phyloP scores from a whole-genome alignment of 2,888 invertebrate species.

The Lampropteryx suffumata region DNA sequence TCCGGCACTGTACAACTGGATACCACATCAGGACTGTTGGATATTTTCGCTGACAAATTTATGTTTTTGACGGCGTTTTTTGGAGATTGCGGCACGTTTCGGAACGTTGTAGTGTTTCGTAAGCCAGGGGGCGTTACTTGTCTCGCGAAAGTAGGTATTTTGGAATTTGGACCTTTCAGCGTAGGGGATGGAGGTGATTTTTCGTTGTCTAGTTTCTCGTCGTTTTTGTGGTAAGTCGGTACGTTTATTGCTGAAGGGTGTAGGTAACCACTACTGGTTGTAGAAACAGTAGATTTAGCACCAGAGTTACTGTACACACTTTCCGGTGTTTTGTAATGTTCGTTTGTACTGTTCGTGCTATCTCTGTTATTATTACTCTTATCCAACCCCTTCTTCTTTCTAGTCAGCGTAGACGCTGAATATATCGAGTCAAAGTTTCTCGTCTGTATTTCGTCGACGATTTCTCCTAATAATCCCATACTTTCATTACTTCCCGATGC shows the following conservation, averaged over 20 bases:
- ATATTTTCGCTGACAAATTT: conserved; percentile 58
- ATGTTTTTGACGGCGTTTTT: conserved; percentile 60
- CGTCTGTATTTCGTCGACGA: conserved; percentile 93
- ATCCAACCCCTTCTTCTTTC: conserved; percentile 83
- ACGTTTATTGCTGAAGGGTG: conserved; percentile 88
- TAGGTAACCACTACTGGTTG: conserved; percentile 88
- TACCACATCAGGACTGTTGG: conserved; percentile 88
- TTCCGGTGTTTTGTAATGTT: conserved; percentile 82
- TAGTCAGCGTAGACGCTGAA: conserved; percentile 87
- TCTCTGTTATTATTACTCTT: conserved; percentile 57
- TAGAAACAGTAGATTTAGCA: conserved; percentile 82
- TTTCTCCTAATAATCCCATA: conserved; percentile 92
- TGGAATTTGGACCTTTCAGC: conserved; percentile 67
- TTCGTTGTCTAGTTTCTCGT: conserved; percentile 56
- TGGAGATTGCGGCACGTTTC: conserved; percentile 67
- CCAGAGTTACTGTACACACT: conserved; percentile 86
- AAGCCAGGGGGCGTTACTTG: conserved; percentile 80
- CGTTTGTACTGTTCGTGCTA: conserved; percentile 81
- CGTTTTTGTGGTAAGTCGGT: conserved; percentile 70
- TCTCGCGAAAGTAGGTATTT: conserved; percentile 73
- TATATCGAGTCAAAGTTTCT: conserved; percentile 94
- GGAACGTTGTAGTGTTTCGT: conserved; percentile 67
- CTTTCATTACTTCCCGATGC: conserved; percentile 85
- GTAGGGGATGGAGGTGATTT: conserved; percentile 67
- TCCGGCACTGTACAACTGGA: conserved; percentile 86